phyloP scores from a whole-genome alignment of 2,113 vertebrate genomes.

The Gasterosteus aculeatus region DNA sequence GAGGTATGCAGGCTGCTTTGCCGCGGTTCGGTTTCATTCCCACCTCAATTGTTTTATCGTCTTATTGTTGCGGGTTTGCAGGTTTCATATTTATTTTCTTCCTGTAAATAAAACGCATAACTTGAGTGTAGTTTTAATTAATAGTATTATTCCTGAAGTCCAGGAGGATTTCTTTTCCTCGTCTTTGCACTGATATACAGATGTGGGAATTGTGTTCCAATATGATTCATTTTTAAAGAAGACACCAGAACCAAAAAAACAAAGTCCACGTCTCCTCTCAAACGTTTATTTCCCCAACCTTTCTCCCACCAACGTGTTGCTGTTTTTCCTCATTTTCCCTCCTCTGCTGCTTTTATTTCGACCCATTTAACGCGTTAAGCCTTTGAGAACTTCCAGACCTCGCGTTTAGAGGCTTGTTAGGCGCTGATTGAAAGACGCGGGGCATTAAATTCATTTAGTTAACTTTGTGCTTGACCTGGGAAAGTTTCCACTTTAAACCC shows the following conservation, averaged over 20 bases:
- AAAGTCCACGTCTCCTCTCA: no score
- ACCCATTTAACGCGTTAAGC: slow-evolving; percentile 73
- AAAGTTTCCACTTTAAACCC: slow-evolving; percentile 94
- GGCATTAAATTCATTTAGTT: slow-evolving; percentile 96
- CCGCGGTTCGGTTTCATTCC: background rate
- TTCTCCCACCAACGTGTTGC: slow-evolving; percentile 49
- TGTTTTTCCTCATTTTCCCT: slow-evolving; percentile 36
- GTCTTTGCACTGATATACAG: background rate
- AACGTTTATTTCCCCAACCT: background rate
- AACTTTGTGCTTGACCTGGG: slow-evolving; percentile 97
- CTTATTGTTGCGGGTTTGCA: background rate
- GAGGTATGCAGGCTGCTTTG: slow-evolving; percentile 81
- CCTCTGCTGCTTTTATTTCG: slow-evolving; percentile 63
- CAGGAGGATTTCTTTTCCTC: background rate
- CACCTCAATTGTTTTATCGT: background rate
- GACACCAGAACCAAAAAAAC: no score
- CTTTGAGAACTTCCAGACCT: slow-evolving; percentile 52
- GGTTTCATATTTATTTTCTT: background rate
- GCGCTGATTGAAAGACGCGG: slow-evolving; percentile 86
- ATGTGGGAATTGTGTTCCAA: background rate
- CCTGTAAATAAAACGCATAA: background rate
- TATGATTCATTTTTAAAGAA: background rate
- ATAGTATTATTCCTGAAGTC: no score
- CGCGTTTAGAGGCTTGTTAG: slow-evolving; percentile 76
- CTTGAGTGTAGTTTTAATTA: no score